Percentiles rank a stretch among this genome's conserved stretches.
Conservation (phyloP, 2,888 invertebrate species). For the Clivina fossor region DNA sequence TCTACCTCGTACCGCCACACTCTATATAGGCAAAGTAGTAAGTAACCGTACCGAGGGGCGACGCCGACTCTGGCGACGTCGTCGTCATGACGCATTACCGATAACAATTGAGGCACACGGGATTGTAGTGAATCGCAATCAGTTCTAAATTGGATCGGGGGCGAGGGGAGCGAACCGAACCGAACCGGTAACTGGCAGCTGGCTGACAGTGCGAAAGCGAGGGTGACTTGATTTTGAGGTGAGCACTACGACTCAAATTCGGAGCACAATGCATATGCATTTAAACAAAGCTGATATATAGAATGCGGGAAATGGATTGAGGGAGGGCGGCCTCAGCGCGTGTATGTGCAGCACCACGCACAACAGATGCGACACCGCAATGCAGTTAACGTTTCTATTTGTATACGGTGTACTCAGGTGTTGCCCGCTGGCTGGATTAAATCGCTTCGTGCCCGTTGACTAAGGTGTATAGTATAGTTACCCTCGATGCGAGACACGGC, state of each 20-base stretch:
- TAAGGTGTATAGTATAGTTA: no score
- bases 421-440: slow-evolving; percentile 53
- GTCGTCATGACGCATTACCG: slow-evolving; percentile 10
- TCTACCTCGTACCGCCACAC: no score
- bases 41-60: no score
- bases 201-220: slow-evolving; percentile 42
- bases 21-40: no score
- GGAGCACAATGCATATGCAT: slow-evolving; percentile 53
- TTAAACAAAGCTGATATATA: slow-evolving; percentile 50
- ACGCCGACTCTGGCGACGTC: no score
- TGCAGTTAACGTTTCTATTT: slow-evolving; percentile 39
- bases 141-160: slow-evolving; percentile 54
- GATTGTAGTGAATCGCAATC: slow-evolving; percentile 53
- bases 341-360: background rate
- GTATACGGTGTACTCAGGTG: slow-evolving; percentile 54
- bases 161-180: slow-evolving; percentile 45
- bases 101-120: slow-evolving; percentile 41
- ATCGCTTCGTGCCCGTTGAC: no score
- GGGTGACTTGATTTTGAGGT: slow-evolving; percentile 52
- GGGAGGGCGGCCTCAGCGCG: background rate
- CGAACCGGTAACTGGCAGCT: slow-evolving; percentile 53
- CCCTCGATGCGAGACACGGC: no score
- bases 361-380: slow-evolving; percentile 52
- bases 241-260: background rate
- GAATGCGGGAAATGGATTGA: no score